These are phyloP conservation scores for Notoglanidium macrostoma DNA, from an alignment of 2,797 vertebrate genomes.

Conservation along the genomic window DNA sequence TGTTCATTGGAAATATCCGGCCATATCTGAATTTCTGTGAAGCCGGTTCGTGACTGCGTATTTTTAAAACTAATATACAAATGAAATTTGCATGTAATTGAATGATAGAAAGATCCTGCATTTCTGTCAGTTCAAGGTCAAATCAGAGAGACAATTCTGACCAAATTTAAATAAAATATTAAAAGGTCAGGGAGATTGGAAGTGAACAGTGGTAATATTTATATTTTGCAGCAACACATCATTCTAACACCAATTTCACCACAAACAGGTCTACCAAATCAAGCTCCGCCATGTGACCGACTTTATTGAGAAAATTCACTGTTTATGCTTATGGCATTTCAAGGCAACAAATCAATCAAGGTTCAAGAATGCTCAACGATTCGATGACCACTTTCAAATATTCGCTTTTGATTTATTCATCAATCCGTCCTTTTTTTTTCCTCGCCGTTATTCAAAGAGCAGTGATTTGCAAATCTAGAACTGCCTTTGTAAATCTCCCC, in stretches of 20 bases:
- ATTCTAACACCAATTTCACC: not conserved
- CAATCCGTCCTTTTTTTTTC: no score
- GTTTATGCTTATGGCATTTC: not conserved
- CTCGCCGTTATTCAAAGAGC: not conserved
- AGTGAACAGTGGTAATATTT: not conserved
- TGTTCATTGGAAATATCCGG: not conserved
- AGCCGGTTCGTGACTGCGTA: not conserved
- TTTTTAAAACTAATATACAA: not conserved
- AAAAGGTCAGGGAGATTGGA: not conserved
- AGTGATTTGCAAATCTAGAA: not conserved
- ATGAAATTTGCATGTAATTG: not conserved
- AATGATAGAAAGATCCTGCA: not conserved
- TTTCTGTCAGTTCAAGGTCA: not conserved
- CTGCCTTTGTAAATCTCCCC: not conserved
- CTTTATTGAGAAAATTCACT: not conserved
- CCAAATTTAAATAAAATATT: not conserved
- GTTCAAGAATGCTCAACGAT: not conserved
- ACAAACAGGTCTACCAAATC: not conserved
- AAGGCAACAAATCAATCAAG: not conserved
- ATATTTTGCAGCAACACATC: not conserved
- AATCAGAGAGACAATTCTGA: not conserved
- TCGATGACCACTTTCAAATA: not conserved
- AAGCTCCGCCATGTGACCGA: not conserved
- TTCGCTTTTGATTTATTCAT: not conserved
- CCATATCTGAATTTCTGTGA: not conserved